Base-by-base conservation (phyloP, 2,797 vertebrate species). In the Gymnodraco acuticeps region DNA sequence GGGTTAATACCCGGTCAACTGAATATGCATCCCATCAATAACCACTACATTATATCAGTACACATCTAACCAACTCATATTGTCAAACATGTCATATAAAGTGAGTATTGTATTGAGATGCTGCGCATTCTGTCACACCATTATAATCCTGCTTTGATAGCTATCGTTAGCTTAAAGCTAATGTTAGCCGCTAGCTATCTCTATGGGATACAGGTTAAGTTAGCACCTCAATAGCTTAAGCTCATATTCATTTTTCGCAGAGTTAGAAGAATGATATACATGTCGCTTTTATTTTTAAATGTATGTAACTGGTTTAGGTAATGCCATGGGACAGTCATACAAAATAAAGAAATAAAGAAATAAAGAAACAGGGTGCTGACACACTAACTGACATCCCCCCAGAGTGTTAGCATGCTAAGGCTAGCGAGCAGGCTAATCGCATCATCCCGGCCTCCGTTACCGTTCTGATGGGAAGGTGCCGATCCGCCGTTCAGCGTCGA, bases 401-500 rank as follows among this genome's bases (percentile, higher is more conserved):
- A 15, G 2, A 17, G 27, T 4, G 50, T 66, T 84, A 73, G 74
- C 67, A 82, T 81, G 86, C 85, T 81, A 89, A 70, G 9, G 14
- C 19, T 75, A 75, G 46, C 63, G 11, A 51, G 53, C 53, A 10
- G 61, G 80, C 81, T 84, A 68, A 73, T 20, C 67, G 51, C 75
- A 67, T 70, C 73, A 19, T 1, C 62, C 67, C 33, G 82, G 89
- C 87, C 90, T 81, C 62, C 54, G n/a, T 83, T 89, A 95, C 95
- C 95, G 27, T 95, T 95, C 66, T 92, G 93, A 55, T 75, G 77
- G 69, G 71, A 82, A 50, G 87, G 77, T 70, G 89, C 81, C 45
- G 90, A 87, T 89, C 91, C 92, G 7, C 94, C 94, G 81, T 94
- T 94, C 87, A 88, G 82, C 38, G 94, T 85, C 8, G 93, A 72